Conservation (phyloP, 2,113 vertebrate genomes). For the Tenrec ecaudatus region DNA sequence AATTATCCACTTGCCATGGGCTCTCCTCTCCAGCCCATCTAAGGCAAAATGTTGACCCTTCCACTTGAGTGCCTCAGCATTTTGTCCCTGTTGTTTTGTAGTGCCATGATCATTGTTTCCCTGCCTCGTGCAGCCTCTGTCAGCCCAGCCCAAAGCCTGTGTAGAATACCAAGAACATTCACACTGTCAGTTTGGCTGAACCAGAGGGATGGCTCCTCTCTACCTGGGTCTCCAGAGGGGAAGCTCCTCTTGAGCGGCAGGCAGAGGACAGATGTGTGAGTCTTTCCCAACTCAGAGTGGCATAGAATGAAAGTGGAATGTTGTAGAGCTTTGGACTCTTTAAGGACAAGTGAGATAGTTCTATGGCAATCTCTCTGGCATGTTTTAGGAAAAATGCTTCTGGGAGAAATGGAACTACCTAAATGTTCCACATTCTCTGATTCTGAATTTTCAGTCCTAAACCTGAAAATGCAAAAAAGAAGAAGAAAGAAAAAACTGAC, state of each 20-base stretch:
- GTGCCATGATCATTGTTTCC: neutral
- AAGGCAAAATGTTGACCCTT: neutral
- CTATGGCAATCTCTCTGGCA: neutral
- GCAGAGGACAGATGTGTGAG: neutral
- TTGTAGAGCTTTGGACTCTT: neutral
- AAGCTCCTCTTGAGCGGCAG: neutral
- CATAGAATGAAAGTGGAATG: neutral
- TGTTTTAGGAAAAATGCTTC: constrained; percentile 26
- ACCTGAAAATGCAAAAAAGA: neutral
- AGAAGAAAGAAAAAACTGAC: too few relatives aligned
- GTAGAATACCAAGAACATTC: neutral
- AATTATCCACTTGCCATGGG: neutral
- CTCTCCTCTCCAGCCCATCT: neutral
- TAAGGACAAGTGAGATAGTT: neutral
- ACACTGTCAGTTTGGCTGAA: neutral
- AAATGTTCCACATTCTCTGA: constrained; percentile 41
- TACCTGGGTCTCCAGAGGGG: neutral
- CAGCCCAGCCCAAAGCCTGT: neutral
- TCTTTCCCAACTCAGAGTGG: neutral
- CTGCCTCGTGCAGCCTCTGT: neutral
- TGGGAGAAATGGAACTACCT: neutral
- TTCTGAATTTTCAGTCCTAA: constrained; percentile 9
- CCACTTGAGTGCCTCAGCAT: neutral
- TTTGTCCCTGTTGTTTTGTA: neutral
- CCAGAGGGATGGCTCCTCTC: neutral